phyloP scores from a whole-genome alignment of 2,797 vertebrate genomes.

The Manis pentadactyla region DNA sequence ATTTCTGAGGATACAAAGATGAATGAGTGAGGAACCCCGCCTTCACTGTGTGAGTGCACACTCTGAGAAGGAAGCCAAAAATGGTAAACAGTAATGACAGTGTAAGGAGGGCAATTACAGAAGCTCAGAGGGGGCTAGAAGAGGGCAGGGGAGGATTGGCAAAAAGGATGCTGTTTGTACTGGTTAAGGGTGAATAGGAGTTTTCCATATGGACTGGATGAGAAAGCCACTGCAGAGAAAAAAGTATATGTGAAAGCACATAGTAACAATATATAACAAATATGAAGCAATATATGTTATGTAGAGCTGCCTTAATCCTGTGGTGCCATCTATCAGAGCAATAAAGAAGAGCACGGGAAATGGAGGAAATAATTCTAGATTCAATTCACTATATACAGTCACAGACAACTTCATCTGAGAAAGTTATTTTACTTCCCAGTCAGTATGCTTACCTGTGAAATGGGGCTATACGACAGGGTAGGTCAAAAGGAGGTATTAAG shows the following conservation, averaged over 20 bases:
- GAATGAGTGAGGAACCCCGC: background rate
- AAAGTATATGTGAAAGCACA: background rate
- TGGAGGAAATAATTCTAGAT: background rate
- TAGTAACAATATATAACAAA: background rate
- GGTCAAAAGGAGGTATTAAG: background rate
- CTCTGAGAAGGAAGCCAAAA: background rate
- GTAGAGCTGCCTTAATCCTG: background rate
- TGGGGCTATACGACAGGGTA: background rate
- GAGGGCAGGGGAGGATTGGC: background rate
- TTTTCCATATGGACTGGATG: background rate
- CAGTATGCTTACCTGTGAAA: background rate
- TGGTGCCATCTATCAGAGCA: background rate
- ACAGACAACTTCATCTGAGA: background rate
- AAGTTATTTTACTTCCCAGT: background rate
- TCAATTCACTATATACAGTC: background rate
- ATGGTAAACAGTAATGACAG: background rate
- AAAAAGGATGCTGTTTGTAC: background rate
- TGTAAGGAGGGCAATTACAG: background rate
- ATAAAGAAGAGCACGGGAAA: background rate
- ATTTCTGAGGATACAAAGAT: conserved; percentile 6
- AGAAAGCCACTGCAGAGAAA: conserved; percentile 16
- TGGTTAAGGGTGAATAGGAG: background rate
- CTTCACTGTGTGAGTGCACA: background rate
- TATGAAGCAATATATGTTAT: background rate
- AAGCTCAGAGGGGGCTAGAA: background rate